These are phyloP conservation scores for Triplophysa yarkandensis DNA, from an alignment of 2,797 vertebrate genomes.

Conservation along the genomic window DNA sequence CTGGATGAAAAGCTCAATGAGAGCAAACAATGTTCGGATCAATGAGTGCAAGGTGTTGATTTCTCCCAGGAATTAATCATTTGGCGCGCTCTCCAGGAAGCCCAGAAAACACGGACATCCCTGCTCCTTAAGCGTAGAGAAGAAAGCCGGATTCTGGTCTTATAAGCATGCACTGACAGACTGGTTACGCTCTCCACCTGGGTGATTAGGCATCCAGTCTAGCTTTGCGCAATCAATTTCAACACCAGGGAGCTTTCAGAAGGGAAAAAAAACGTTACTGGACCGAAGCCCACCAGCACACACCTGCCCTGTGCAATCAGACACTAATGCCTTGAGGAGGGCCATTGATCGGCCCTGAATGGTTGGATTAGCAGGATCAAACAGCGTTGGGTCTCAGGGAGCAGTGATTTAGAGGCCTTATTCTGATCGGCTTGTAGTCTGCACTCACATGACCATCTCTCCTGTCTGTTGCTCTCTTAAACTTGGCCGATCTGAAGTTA, in stretches of 20 bases:
- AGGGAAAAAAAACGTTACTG: slow-evolving; percentile 35
- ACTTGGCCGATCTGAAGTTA: slow-evolving; percentile 51
- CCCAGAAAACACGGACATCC: slow-evolving; percentile 2
- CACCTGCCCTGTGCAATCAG: slow-evolving; percentile 45
- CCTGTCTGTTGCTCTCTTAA: slow-evolving; percentile 43
- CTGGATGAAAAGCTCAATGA: slow-evolving; percentile 29
- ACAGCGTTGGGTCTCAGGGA: slow-evolving; percentile 39
- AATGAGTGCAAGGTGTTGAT: slow-evolving; percentile 38
- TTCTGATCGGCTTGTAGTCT: slow-evolving; percentile 32
- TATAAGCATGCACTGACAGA: slow-evolving; percentile 31
- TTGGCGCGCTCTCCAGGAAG: slow-evolving; percentile 9
- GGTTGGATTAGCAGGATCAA: slow-evolving; percentile 56
- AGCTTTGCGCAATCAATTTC: slow-evolving; percentile 52
- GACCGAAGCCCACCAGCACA: slow-evolving; percentile 39
- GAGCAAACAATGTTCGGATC: slow-evolving; percentile 36
- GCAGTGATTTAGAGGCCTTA: slow-evolving; percentile 44
- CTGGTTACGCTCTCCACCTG: slow-evolving; percentile 48
- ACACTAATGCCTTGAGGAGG: slow-evolving; percentile 42
- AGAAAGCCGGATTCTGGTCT: neutral
- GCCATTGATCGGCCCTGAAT: slow-evolving; percentile 52
- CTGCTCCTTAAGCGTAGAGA: neutral
- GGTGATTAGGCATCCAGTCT: slow-evolving; percentile 53
- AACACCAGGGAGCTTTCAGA: slow-evolving; percentile 39
- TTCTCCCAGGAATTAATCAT: slow-evolving; percentile 36
- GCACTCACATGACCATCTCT: slow-evolving; percentile 37